phyloP scores from a whole-genome alignment of 2,113 vertebrate genomes.

The Pluvianellus socialis region DNA sequence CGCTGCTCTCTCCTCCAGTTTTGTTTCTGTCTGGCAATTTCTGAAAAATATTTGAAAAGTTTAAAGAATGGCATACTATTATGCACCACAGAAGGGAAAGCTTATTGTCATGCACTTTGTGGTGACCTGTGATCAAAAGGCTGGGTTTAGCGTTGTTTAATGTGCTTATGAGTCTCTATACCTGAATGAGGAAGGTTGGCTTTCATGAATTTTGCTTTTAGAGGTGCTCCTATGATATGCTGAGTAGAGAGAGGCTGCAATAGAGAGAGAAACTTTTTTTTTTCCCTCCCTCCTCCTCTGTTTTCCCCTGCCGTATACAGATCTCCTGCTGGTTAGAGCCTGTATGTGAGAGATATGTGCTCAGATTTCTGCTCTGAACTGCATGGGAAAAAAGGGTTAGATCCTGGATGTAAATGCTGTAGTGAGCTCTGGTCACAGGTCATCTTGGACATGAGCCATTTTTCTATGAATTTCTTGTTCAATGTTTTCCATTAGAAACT shows the following conservation, averaged over 20 bases:
- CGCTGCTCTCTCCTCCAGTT: neutral
- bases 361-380: neutral
- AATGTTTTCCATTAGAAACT: neutral
- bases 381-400: neutral
- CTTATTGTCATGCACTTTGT: neutral
- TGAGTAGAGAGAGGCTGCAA: neutral
- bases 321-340: neutral
- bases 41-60: neutral
- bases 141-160: neutral
- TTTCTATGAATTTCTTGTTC: neutral
- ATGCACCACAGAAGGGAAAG: neutral
- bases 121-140: neutral
- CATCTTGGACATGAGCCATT: neutral
- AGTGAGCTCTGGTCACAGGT: neutral
- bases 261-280: neutral
- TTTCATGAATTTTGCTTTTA: neutral
- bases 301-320: neutral
- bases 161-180: neutral
- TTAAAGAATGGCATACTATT: neutral
- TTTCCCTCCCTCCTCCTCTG: neutral
- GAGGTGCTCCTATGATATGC: neutral
- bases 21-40: neutral
- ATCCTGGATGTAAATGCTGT: neutral
- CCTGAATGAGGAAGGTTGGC: neutral
- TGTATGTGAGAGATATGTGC: rapidly evolving